Base-by-base conservation (phyloP, 2,888 invertebrate species). In the Himalopsyche anomala region DNA sequence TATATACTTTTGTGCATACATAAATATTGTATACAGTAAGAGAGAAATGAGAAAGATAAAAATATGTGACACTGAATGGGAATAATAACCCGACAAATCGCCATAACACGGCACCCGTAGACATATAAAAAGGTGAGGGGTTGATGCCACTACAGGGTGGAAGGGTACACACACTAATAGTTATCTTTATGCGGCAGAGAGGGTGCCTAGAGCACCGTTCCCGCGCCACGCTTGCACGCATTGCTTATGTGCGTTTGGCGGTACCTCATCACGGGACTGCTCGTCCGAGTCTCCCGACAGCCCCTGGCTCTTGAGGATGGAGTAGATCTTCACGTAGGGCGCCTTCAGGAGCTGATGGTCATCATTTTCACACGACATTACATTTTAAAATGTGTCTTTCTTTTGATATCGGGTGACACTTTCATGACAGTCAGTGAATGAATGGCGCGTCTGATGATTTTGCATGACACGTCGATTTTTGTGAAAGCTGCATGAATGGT, bases 321-420 rank as follows among this genome's bases (percentile, higher is more conserved):
- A 97, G 96, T 97, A 97, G 95, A 98, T 96, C 96, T 98, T 98
- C 94, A 96, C 97, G 95, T 97, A 98, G 92, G 98, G 98, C 93
- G 98, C 97, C 96, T 98, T 98, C 96, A 98, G 96, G 94, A 97
- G 96, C 98, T 98, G 95, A 93, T 92, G 90, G 81, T 45, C 74
- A 74, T 36, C 74, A 38, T 74, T 36, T 38, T 28, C 74, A 74
- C 6, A 36, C 51, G 45, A 80, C 80, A 80, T 45, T 28, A 80
- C 80, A 80, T 80, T 51, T 45, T 80, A 80, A 45, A 80, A 40
- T 11, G 15, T 80, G 28, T 19, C 80, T 28, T 38, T 36, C 36
- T 74, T 74, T 54, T 17, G 12, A 42, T 17, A 51, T 81, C 54
- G 54, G 17, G 54, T 51, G 81, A 62, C 62, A 62, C 19, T 62